Evolutionary conservation across 92 coral and sea anemone genomes (phyloP).

Genomic region (Virgularia gustaviana): DNA sequence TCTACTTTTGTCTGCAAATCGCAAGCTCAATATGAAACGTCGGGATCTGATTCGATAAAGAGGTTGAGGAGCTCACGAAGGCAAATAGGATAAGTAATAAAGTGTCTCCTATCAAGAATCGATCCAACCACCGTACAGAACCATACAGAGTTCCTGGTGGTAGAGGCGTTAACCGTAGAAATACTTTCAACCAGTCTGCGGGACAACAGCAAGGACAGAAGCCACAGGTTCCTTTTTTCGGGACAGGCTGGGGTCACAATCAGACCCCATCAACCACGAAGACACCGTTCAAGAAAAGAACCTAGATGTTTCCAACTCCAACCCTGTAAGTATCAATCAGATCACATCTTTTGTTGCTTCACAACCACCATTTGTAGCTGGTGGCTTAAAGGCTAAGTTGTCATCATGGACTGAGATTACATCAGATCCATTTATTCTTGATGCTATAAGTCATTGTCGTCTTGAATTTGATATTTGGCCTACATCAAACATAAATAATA

Average conservation of each 20-base stretch:
- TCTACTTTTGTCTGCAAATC: no score
- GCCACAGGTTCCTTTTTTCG: background rate
- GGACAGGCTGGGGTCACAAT: constrained; percentile 5
- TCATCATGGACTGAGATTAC: constrained; percentile 48
- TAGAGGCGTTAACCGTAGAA: background rate
- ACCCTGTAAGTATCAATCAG: constrained; percentile 1
- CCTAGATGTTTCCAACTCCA: no score
- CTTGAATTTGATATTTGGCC: constrained; percentile 43
- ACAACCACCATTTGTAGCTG: constrained; percentile 45
- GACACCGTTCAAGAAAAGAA: no score
- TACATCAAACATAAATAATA: background rate
- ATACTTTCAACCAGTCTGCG: background rate
- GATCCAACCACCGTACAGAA: no score
- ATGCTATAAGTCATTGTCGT: constrained; percentile 49
- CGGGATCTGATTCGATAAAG: constrained; percentile 48
- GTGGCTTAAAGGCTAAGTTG: constrained; percentile 40
- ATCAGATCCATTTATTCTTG: constrained; percentile 53
- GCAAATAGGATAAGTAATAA: background rate
- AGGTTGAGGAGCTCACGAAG: constrained; percentile 49
- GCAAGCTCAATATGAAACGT: constrained; percentile 42
- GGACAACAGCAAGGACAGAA: background rate
- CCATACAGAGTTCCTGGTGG: background rate
- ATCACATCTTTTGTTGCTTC: constrained; percentile 20
- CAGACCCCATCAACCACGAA: background rate
- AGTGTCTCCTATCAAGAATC: no score